Evolutionary conservation across 2,113 vertebrate species (phyloP).

Genomic region (Phyllostomus discolor): DNA sequence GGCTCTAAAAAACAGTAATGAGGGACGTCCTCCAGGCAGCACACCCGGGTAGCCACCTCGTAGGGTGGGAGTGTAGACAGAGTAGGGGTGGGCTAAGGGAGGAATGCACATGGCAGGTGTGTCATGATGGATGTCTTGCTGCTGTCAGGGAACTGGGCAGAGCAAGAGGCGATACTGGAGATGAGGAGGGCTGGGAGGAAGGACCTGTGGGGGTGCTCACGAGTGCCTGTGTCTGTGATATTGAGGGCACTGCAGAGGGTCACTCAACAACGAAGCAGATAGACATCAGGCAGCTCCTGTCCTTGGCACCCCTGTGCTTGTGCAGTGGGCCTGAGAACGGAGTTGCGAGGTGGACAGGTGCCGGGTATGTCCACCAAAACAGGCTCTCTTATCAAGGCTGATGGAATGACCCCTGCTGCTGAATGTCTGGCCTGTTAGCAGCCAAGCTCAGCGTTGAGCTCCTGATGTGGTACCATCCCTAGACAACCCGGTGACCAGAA

Average conservation of each 20-base stretch:
- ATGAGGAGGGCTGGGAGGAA: not conserved
- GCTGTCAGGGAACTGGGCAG: not conserved
- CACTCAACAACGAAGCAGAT: no score
- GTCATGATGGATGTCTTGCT: not conserved
- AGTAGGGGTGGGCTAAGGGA: not conserved
- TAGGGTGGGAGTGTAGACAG: not conserved
- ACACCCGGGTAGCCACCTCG: not conserved
- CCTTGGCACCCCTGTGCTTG: not conserved
- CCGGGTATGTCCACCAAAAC: not conserved
- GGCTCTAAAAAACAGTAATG: not conserved
- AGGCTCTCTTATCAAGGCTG: not conserved
- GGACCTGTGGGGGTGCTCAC: not conserved
- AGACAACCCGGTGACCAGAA: not conserved
- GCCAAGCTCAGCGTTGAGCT: not conserved
- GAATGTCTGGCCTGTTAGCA: not conserved
- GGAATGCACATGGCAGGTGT: no score
- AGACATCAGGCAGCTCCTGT: not conserved
- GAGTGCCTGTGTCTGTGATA: not conserved
- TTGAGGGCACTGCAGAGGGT: not conserved
- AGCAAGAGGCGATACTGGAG: not conserved
- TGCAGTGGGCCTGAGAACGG: not conserved
- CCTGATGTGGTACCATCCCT: not conserved
- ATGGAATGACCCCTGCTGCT: not conserved
- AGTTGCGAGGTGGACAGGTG: not conserved
- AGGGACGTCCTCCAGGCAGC: not conserved